Evolutionary conservation across 2,113 vertebrate genomes (phyloP), one percentile per base, ranked within the genome.

Genomic region (Eretmochelys imbricata): DNA sequence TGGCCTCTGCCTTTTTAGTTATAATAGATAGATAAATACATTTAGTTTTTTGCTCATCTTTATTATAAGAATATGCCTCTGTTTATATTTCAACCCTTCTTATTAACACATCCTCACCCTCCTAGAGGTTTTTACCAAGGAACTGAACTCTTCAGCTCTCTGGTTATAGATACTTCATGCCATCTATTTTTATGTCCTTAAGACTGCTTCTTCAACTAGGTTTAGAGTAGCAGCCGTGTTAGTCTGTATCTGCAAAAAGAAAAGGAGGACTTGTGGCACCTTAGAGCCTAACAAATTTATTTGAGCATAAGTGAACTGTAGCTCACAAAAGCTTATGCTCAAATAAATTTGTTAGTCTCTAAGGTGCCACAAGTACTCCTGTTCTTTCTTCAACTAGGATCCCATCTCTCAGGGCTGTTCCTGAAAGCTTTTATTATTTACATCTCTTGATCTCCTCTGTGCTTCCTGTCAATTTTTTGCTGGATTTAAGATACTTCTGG

Each of bases 161-260:
- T 86, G 14, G 5, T 85, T 94, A 84, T 31, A 84, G 59, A 49
- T 5, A 20, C 7, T 84, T 75, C 24, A 22, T 46, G n/a, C 72
- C 38, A 75, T 75, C 72, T 75, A 42, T 46, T 42, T 46, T 42
- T 46, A 55, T 20, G 35, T 12, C 14, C 8, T 86, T 59, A 90
- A 93, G 94, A 75, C 93, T 89, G n/a, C 31, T 88, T 88, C 78
- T 92, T 95, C 83, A 94, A 82, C 42, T 14, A 95, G 38, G 65
- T 38, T 42, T 5, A 42, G 42, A 42, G 42, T 42, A 42, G 42
- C 42, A 42, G 42, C 42, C 42, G 42, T 42, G 42, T 42, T 42
- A 42, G 42, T 42, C 42, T 42, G 42, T 42, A 42, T 42, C 42
- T 5, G 5, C 42, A 42, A 42, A 42, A 42, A 42, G 42, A 42